Evolutionary conservation across 2,113 vertebrate genomes (phyloP).

Genomic region (Limnothrissa miodon): DNA sequence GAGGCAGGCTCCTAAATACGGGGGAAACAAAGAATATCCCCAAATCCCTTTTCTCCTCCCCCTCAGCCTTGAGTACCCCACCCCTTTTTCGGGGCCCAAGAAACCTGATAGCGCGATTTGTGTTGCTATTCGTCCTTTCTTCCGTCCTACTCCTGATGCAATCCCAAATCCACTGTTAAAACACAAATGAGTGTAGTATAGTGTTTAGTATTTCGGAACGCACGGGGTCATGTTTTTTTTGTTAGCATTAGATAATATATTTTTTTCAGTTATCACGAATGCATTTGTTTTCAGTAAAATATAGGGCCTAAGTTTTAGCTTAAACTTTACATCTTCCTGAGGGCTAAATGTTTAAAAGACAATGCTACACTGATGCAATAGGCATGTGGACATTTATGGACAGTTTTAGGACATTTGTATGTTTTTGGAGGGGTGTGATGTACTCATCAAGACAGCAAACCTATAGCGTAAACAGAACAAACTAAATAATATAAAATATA

Average conservation of each 20-base stretch:
- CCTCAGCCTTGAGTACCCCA: constrained; percentile 43
- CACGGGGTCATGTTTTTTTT: neutral
- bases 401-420: no score
- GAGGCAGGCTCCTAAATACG: constrained; percentile 44
- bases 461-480: no score
- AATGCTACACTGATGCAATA: no score
- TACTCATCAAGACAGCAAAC: no score
- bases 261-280: no score
- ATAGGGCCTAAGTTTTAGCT: no score
- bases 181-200: neutral
- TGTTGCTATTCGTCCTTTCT: neutral
- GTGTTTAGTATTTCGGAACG: neutral
- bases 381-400: no score
- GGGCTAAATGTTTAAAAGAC: no score
- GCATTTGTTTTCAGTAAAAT: no score
- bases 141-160: constrained; percentile 49
- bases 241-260: neutral
- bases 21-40: constrained; percentile 69
- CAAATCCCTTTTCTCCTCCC: constrained; percentile 47
- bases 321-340: no score
- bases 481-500: neutral
- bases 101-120: constrained; percentile 34
- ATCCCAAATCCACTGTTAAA: constrained; percentile 21
- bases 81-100: constrained; percentile 48
- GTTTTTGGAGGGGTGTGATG: no score